phyloP scores from a whole-genome alignment of 2,888 invertebrate genomes.

The Stratiomys singularior region DNA sequence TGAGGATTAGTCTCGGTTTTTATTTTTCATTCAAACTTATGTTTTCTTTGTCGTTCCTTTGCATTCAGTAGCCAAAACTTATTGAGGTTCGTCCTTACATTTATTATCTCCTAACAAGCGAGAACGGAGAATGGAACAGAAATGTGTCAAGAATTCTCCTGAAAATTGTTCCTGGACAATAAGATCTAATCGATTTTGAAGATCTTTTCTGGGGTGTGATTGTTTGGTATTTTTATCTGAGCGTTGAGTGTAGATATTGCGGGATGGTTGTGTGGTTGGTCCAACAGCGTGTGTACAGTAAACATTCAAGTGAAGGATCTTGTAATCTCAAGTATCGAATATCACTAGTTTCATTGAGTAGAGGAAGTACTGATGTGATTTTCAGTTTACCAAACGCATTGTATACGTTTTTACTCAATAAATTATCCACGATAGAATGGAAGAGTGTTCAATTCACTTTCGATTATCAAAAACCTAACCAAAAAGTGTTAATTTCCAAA shows the following conservation, averaged over 20 bases:
- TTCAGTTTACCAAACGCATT: too few species aligned
- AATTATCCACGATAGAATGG: too few species aligned
- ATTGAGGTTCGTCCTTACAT: not conserved
- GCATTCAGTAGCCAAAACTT: not conserved
- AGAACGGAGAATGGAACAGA: not conserved
- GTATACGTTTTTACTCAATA: too few species aligned
- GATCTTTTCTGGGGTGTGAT: constrained; percentile 32
- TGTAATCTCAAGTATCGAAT: constrained; percentile 32
- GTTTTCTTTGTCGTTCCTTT: not conserved
- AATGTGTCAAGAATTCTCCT: constrained; percentile 42
- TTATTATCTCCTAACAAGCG: constrained; percentile 38
- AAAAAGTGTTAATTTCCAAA: too few species aligned
- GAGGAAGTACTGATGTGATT: too few species aligned
- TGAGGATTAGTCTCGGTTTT: constrained; percentile 26
- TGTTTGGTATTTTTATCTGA: constrained; percentile 19
- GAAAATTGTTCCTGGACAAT: constrained; percentile 38
- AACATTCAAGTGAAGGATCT: constrained; percentile 30
- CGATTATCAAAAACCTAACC: too few species aligned
- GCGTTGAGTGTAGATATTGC: constrained; percentile 14
- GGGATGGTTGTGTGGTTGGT: constrained; percentile 6
- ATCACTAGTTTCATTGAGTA: not conserved
- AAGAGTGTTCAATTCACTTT: too few species aligned
- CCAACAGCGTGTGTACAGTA: constrained; percentile 2
- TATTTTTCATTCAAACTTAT: not conserved
- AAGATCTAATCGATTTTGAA: constrained; percentile 37